Evolutionary conservation across 2,797 vertebrate species (phyloP).

Genomic region (Botia kubotai): DNA sequence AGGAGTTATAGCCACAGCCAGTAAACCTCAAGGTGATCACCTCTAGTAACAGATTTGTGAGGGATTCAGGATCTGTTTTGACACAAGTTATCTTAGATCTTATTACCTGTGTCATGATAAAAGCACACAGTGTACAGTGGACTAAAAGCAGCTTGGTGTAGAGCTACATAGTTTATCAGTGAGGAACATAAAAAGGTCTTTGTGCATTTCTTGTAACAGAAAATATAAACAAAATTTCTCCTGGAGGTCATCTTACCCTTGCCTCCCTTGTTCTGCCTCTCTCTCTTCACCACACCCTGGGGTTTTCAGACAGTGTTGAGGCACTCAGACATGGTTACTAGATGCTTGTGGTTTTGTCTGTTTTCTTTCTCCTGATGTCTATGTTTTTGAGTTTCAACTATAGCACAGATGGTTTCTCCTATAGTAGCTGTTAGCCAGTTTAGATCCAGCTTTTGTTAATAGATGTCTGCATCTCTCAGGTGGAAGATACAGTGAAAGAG

Average conservation of each 20-base stretch:
- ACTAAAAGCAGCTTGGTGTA: not conserved
- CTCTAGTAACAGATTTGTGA: not conserved
- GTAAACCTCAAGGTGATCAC: conserved; percentile 1
- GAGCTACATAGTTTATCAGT: not conserved
- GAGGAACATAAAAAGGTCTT: not conserved
- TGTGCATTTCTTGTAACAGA: no score
- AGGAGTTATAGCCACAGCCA: not conserved
- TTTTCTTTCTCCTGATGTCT: not conserved
- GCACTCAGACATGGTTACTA: not conserved
- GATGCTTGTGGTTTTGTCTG: not conserved
- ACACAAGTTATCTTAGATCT: not conserved
- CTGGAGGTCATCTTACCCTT: not conserved
- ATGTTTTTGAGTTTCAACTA: no score
- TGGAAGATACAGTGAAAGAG: not conserved
- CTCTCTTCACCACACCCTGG: not conserved
- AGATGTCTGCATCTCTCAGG: not conserved
- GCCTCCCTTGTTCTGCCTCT: not conserved
- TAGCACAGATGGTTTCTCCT: not conserved
- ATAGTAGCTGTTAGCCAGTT: not conserved
- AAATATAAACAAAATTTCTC: not conserved
- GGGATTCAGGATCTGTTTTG: not conserved
- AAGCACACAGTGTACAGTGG: not conserved
- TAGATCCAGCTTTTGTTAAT: not conserved
- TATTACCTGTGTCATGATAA: conserved; percentile 13
- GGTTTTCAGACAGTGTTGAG: not conserved